Evolutionary conservation across 2,113 vertebrate species (phyloP).

Genomic region (Platichthys stellatus): DNA sequence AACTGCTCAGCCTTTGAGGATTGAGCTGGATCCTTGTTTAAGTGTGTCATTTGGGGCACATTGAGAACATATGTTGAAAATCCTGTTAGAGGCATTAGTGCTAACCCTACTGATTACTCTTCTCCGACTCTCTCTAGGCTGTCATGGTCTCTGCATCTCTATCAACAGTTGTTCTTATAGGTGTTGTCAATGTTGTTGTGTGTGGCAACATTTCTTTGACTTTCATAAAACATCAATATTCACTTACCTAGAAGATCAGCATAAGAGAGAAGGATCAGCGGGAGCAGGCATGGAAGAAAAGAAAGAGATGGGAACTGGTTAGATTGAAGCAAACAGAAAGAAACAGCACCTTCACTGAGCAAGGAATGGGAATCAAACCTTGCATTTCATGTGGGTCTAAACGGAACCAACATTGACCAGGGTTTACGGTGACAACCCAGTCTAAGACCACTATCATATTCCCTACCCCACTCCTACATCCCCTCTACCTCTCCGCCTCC

Average conservation of each 20-base stretch:
- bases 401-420: constrained; percentile 40
- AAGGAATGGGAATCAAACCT: neutral
- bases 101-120: constrained; percentile 31
- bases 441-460: constrained; percentile 51
- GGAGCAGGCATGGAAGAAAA: constrained; percentile 32
- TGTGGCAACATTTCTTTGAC: neutral
- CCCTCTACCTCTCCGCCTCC: constrained; percentile 25
- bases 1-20: constrained; percentile 67
- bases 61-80: constrained; percentile 68
- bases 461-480: constrained; percentile 42
- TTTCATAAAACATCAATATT: neutral
- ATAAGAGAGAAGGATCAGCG: constrained; percentile 7
- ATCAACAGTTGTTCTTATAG: constrained; percentile 4
- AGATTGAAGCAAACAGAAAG: constrained; percentile 34
- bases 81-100: constrained; percentile 73
- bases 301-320: constrained; percentile 27
- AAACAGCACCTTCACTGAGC: constrained; percentile 9
- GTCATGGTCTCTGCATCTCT: constrained; percentile 30
- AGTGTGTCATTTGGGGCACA: constrained; percentile 66
- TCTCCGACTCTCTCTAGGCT: constrained; percentile 12
- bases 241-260: constrained; percentile 68
- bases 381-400: constrained; percentile 47
- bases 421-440: constrained; percentile 40
- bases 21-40: constrained; percentile 55
- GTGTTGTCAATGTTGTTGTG: neutral